Evolutionary conservation across 2,888 invertebrate genomes (phyloP), one percentile per base, ranked within the genome.

Genomic region (Thera britannica): DNA sequence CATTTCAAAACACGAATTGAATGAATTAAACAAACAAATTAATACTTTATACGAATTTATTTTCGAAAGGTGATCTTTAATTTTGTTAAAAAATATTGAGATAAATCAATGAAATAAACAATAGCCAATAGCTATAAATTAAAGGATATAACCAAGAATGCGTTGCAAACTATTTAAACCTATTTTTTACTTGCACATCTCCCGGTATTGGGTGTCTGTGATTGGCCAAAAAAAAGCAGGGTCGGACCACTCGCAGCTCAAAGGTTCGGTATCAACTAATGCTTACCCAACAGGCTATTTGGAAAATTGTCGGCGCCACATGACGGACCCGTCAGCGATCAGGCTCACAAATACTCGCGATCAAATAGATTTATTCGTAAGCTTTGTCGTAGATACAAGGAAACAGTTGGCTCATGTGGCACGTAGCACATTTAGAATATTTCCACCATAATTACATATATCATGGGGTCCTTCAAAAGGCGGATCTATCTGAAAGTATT

Each of bases 311-410:
- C 75, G 75, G 73, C 72, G 68, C 71, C 66, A 73, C 72, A 75
- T 76, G 76, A 76, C 73, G 74, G 69, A 65, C 72, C 68, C 73
- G 71, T 72, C 68, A 67, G 70, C 72, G 63, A 73, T 73, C 69
- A 72, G 65, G 67, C 59, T 68, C 62, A 72, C 76, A 74, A 70
- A 65, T 70, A 72, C 69, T 72, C 71, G 78, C 81, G 79, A 83
- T 83, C 82, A 83, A 83, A 81, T 75, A 81, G 79, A 84, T 85
- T 82, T 83, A 82, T 80, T 77, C 66, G 75, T 68, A 61, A 70
- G 73, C 73, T 76, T 74, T 75, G 75, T 74, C 70, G 61, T 46
- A 66, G 62, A 57, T 35, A 23, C 23, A 46, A 46, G 12, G 3
- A 46, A 51, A 61, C 60, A 66, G 51, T 36, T 61, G 38, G 44